These are phyloP conservation scores for Bergia puertoricense DNA, from an alignment of 92 coral and sea anemone species.

Conservation along the genomic window DNA sequence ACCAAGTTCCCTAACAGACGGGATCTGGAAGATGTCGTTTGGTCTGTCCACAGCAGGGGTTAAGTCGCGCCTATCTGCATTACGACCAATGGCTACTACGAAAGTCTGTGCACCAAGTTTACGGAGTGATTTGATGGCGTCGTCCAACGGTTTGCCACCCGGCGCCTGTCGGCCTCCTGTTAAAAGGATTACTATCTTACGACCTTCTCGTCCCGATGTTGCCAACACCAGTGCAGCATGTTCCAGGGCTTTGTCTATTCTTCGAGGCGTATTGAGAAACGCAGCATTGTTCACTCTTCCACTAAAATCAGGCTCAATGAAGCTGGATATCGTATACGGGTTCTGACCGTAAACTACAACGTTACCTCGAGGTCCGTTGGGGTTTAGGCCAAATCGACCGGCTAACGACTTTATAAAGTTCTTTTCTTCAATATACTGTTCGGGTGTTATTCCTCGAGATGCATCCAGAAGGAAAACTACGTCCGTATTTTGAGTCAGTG, in stretches of 20 bases:
- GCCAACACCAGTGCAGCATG: constrained; percentile 12
- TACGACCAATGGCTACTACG: constrained; percentile 53
- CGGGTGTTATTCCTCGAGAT: constrained; percentile 10
- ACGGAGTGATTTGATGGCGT: constrained; percentile 52
- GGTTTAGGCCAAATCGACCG: constrained; percentile 21
- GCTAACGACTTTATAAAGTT: constrained; percentile 33
- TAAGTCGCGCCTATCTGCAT: constrained; percentile 22
- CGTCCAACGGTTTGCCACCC: constrained; percentile 8
- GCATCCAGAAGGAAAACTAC: constrained; percentile 37
- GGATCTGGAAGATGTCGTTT: constrained; percentile 28
- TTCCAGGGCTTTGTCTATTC: constrained; percentile 29
- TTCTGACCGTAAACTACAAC: constrained; percentile 25
- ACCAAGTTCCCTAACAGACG: constrained; percentile 9
- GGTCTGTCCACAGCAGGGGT: constrained; percentile 28
- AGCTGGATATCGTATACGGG: constrained; percentile 21
- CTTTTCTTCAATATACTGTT: constrained; percentile 27
- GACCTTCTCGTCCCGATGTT: constrained; percentile 50
- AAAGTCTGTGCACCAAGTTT: constrained; percentile 51
- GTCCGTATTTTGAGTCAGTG: constrained; percentile 17
- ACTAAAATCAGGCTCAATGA: constrained; percentile 14
- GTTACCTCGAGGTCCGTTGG: constrained; percentile 28
- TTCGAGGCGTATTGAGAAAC: constrained; percentile 21
- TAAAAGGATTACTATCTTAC: constrained; percentile 49
- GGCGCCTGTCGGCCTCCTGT: constrained; percentile 53
- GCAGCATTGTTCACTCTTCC: constrained; percentile 29